A percentile compares a stretch with the other conserved stretches of the same genome.
phyloP scores from a whole-genome alignment of 2,113 vertebrate species.

The Climacteris rufus region DNA sequence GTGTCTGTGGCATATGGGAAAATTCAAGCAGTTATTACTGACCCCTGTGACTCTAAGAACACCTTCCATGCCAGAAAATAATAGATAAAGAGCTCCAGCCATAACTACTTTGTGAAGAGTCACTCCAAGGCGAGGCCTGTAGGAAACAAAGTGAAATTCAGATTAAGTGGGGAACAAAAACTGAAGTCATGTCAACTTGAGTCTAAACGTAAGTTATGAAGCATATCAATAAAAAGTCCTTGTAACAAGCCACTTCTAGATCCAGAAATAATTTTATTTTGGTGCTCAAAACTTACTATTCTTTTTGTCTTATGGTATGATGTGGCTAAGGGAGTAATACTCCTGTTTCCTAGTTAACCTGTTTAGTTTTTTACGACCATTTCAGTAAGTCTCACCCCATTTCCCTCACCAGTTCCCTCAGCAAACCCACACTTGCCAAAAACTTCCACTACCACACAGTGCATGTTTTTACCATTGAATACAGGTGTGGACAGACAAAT shows the following conservation, averaged over 20 bases:
- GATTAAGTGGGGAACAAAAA: neutral
- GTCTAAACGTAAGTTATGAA: neutral
- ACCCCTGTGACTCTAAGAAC: constrained; percentile 93
- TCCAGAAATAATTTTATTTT: neutral
- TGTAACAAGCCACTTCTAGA: neutral
- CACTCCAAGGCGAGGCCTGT: constrained; percentile 88
- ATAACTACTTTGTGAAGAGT: constrained; percentile 89
- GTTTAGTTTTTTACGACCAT: neutral
- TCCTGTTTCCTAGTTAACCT: neutral
- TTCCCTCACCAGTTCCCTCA: neutral
- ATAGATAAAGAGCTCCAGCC: constrained; percentile 88
- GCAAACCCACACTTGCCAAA: neutral
- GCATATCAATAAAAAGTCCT: neutral
- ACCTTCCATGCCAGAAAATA: constrained; percentile 94
- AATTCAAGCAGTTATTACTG: constrained; percentile 65
- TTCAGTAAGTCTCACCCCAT: neutral
- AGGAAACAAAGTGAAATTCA: constrained; percentile 37
- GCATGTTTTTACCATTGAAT: neutral
- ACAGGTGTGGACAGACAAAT: neutral
- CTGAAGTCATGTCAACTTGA: neutral
- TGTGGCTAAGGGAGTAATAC: neutral
- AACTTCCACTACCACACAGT: neutral
- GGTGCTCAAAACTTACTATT: neutral
- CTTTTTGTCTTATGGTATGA: neutral
- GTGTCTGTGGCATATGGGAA: neutral